phyloP scores from a whole-genome alignment of 2,888 invertebrate species.

The Dione vanillae region DNA sequence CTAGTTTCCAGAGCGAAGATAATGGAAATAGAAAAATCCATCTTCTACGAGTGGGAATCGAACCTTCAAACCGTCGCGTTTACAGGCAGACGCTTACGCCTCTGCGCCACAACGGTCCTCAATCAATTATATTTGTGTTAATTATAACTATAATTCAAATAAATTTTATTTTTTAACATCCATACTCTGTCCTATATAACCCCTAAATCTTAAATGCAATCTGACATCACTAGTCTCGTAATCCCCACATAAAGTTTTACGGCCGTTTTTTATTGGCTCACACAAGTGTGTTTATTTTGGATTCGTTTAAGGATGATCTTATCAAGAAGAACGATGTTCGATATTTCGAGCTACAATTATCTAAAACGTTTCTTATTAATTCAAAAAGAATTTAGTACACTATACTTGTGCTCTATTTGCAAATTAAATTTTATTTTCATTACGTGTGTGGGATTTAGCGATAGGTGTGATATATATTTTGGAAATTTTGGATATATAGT shows the following conservation, averaged over 20 bases:
- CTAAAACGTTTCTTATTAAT: neutral
- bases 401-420: too few relatives aligned
- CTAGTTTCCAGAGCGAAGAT: too few relatives aligned
- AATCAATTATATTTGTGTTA: neutral
- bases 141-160: neutral
- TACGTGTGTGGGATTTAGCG: too few relatives aligned
- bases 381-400: too few relatives aligned
- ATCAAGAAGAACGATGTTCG: slow-evolving; percentile 16
- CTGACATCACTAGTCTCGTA: slow-evolving; percentile 45
- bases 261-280: slow-evolving; percentile 54
- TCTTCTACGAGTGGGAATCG: too few relatives aligned
- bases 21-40: too few relatives aligned
- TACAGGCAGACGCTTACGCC: too few relatives aligned
- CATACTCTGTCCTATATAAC: neutral
- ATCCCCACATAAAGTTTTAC: slow-evolving; percentile 41
- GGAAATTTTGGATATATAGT: too few relatives aligned
- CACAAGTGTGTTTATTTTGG: slow-evolving; percentile 48
- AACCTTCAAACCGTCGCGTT: too few relatives aligned
- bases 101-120: too few relatives aligned
- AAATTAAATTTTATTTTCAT: too few relatives aligned
- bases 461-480: too few relatives aligned
- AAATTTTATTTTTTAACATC: neutral
- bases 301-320: slow-evolving; percentile 33
- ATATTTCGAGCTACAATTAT: neutral
- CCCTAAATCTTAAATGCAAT: slow-evolving; percentile 20